These are phyloP conservation scores for Chaunax sp. DNA, from an alignment of 2,797 vertebrate species.

Conservation along the genomic window DNA sequence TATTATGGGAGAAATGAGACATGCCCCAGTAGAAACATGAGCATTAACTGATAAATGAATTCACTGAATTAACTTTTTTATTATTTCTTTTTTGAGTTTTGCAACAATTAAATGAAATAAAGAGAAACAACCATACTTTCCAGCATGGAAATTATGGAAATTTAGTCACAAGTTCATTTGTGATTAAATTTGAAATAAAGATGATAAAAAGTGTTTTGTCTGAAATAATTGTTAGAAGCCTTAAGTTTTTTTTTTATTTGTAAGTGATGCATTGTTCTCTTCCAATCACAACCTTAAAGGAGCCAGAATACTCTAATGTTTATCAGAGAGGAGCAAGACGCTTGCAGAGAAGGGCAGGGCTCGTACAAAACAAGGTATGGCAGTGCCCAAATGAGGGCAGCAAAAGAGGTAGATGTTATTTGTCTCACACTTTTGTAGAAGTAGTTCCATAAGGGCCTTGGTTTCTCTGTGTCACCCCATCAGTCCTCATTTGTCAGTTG, in stretches of 20 bases:
- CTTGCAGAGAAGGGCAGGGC: slow-evolving; percentile 89
- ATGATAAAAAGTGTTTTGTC: slow-evolving; percentile 33
- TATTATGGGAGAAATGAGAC: slow-evolving; percentile 48
- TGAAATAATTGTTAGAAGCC: slow-evolving; percentile 40
- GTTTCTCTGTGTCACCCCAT: slow-evolving; percentile 56
- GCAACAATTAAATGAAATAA: slow-evolving; percentile 8
- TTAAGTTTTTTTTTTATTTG: slow-evolving; percentile 49
- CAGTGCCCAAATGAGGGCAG: slow-evolving; percentile 54
- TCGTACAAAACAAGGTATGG: slow-evolving; percentile 88
- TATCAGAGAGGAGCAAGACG: slow-evolving; percentile 88
- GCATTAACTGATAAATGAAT: slow-evolving; percentile 17
- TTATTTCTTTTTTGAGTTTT: slow-evolving; percentile 7
- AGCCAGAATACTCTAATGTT: slow-evolving; percentile 91
- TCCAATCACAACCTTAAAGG: slow-evolving; percentile 84
- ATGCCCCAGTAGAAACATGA: slow-evolving; percentile 26
- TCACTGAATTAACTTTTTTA: neutral
- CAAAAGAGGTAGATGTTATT: slow-evolving; percentile 68
- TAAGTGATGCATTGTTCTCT: slow-evolving; percentile 84
- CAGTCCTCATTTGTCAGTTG: slow-evolving; percentile 65
- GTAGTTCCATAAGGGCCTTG: slow-evolving; percentile 84
- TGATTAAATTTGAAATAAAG: slow-evolving; percentile 3
- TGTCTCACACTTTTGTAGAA: slow-evolving; percentile 73
- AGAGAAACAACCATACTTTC: slow-evolving; percentile 5
- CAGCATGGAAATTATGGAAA: slow-evolving; percentile 14
- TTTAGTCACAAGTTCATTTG: slow-evolving; percentile 8